Conservation (phyloP, 2,113 vertebrate genomes). For the Mystacornis crossleyi region DNA sequence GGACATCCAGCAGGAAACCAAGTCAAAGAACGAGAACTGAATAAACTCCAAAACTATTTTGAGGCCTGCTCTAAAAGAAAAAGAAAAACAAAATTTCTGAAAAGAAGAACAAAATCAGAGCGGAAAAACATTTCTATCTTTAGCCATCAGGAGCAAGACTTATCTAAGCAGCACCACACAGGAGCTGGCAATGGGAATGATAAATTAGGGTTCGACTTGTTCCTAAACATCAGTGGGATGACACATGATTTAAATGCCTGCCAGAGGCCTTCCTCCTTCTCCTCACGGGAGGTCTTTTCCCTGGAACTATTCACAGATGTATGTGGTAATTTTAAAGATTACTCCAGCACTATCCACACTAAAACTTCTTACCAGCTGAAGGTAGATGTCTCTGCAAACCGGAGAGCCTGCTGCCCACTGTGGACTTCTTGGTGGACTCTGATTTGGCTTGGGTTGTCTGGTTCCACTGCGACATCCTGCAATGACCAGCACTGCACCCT, state of each 20-base stretch:
- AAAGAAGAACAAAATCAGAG: conserved; percentile 3
- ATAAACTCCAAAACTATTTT: conserved; percentile 26
- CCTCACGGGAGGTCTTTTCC: neutral
- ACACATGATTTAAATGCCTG: neutral
- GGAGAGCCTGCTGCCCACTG: neutral
- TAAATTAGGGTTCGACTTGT: neutral
- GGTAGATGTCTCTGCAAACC: neutral
- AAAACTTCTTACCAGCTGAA: neutral
- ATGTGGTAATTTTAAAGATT: neutral
- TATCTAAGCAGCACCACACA: neutral
- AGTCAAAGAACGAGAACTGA: neutral
- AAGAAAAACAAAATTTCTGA: neutral
- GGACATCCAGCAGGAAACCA: neutral
- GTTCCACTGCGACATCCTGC: neutral
- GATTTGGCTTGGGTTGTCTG: neutral
- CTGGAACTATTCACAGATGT: neutral
- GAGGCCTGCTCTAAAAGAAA: neutral
- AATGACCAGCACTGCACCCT: neutral
- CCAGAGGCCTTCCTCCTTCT: neutral
- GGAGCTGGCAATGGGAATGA: neutral
- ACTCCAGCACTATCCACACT: neutral
- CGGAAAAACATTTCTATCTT: conserved; percentile 46
- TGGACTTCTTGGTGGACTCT: neutral
- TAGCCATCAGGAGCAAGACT: neutral
- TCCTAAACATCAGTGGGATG: neutral